Conservation (phyloP, 37 sponge, comb jelly and placozoan genomes). For the Petrosia ficiformis region DNA sequence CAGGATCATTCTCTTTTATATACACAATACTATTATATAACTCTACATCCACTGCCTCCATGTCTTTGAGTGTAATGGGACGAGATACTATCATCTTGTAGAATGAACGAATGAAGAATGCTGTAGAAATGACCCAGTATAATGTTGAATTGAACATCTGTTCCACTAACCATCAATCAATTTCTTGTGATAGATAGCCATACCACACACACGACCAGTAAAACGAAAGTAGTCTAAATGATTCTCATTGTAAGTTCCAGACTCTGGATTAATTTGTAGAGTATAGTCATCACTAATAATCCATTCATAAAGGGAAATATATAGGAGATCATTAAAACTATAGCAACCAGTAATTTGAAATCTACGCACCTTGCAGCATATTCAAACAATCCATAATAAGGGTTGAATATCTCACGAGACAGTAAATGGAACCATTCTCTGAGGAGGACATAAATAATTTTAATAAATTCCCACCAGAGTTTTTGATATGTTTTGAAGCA, state of each 20-base stretch:
- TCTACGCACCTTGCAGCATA: constrained; percentile 93
- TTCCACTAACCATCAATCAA: constrained; percentile 88
- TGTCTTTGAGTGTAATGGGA: constrained; percentile 84
- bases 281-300: constrained; percentile 98
- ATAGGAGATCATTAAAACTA: constrained; percentile 59
- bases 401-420: constrained; percentile 99
- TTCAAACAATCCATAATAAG: constrained; percentile 99
- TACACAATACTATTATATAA: constrained; percentile 88
- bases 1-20: constrained; percentile 96
- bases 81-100: constrained; percentile 95
- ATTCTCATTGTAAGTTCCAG: constrained; percentile 85
- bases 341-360: constrained; percentile 56
- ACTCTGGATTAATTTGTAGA: constrained; percentile 96
- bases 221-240: constrained; percentile 93
- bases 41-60: constrained; percentile 92
- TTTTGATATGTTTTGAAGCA: too few species aligned
- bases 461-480: neutral
- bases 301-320: constrained; percentile 90
- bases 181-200: constrained; percentile 97
- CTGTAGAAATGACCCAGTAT: constrained; percentile 24
- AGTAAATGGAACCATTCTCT: constrained; percentile 98
- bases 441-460: constrained; percentile 14
- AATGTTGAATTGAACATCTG: neutral
- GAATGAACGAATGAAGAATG: constrained; percentile 98
- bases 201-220: constrained; percentile 90